phyloP scores from a whole-genome alignment of 1,140 invertebrate genomes.

The Pteromalus puparum region DNA sequence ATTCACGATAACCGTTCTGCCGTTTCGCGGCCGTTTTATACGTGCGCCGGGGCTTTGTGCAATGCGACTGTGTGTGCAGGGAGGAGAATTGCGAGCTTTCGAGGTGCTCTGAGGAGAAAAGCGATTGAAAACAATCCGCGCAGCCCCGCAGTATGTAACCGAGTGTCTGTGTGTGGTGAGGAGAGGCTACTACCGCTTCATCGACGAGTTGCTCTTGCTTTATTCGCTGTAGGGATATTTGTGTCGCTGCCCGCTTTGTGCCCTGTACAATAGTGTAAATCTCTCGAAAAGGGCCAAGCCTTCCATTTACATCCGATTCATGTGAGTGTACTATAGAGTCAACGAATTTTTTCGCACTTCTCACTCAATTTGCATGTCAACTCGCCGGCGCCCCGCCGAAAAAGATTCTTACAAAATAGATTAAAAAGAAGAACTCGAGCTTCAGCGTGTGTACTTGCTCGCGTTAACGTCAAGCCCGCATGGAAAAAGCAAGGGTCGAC shows the following conservation, averaged over 20 bases:
- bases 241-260: too few relatives aligned
- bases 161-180: too few relatives aligned
- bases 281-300: too few relatives aligned
- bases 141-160: too few relatives aligned
- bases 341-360: too few relatives aligned
- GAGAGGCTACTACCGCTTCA: too few relatives aligned
- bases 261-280: too few relatives aligned
- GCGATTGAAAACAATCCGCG: slow-evolving; percentile 1
- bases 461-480: slow-evolving; percentile 7
- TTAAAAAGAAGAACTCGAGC: neutral
- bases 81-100: neutral
- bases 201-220: too few relatives aligned
- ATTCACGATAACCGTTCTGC: slow-evolving; percentile 17
- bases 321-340: too few relatives aligned
- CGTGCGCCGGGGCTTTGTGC: neutral
- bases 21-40: neutral
- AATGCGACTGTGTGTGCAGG: neutral
- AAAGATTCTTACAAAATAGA: neutral
- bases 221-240: too few relatives aligned
- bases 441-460: neutral
- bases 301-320: too few relatives aligned
- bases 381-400: neutral
- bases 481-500: slow-evolving; percentile 13
- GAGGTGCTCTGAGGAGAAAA: neutral
- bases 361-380: neutral